phyloP scores from a whole-genome alignment of 2,113 vertebrate species.

The Pelvicachromis taeniatus region DNA sequence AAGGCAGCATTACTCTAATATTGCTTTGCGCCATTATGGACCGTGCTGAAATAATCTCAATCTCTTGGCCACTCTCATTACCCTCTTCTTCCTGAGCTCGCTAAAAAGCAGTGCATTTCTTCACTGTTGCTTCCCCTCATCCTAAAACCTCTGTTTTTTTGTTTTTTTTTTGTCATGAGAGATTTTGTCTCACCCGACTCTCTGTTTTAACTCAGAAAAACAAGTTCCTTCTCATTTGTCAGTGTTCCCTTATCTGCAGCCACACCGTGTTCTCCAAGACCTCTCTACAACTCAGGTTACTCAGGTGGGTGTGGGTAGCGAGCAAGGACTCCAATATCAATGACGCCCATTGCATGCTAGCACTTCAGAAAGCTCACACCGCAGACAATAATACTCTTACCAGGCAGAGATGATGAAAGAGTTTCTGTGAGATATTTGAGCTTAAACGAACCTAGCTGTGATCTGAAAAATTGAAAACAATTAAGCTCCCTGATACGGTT shows the following conservation, averaged over 20 bases:
- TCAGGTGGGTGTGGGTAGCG: not conserved
- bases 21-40: not conserved
- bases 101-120: not conserved
- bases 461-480: not conserved
- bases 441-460: not conserved
- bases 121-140: not conserved
- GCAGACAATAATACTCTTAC: not conserved
- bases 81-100: not conserved
- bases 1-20: not conserved
- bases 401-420: constrained; percentile 4
- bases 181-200: constrained; percentile 30
- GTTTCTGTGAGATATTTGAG: not conserved
- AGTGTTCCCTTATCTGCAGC: constrained; percentile 61
- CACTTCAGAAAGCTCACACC: not conserved
- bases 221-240: constrained; percentile 56
- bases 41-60: not conserved
- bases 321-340: constrained; percentile 32
- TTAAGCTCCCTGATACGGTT: not conserved
- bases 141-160: not conserved
- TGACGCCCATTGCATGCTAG: not conserved
- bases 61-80: not conserved
- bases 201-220: constrained; percentile 40
- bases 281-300: constrained; percentile 60
- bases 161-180: not conserved
- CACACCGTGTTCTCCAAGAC: constrained; percentile 50